Percentiles rank a stretch among this genome's conserved stretches.
Evolutionary conservation across 2,888 invertebrate species (phyloP).

Genomic region (Phania funesta): DNA sequence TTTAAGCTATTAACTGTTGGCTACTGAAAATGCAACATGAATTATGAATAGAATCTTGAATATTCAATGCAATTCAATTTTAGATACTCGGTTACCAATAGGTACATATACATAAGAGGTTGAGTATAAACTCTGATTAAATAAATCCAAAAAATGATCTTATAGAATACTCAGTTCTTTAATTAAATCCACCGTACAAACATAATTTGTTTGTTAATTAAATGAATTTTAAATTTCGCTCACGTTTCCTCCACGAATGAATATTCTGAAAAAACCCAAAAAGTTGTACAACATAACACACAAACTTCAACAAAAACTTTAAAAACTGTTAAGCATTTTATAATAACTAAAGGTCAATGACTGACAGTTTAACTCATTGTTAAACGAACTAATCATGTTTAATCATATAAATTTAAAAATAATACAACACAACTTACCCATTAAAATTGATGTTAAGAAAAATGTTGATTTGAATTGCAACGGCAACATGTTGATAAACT

Average conservation of each 20-base stretch:
- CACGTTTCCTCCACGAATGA: slow-evolving; percentile 26
- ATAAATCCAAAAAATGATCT: no score
- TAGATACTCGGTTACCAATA: no score
- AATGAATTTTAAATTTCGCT: slow-evolving; percentile 49
- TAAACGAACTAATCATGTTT: neutral
- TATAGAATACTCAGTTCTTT: no score
- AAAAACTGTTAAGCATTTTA: slow-evolving; percentile 33
- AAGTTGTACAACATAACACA: neutral
- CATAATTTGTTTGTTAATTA: no score
- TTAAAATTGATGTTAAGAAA: slow-evolving; percentile 64
- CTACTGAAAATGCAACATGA: no score
- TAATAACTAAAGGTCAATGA: slow-evolving; percentile 46
- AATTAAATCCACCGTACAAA: no score
- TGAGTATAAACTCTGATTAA: no score
- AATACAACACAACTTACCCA: slow-evolving; percentile 65
- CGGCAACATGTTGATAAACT: slow-evolving; percentile 66
- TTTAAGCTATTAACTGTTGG: no score
- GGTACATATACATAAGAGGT: no score
- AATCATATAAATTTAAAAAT: neutral
- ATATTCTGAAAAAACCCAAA: slow-evolving; percentile 8
- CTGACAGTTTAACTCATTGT: slow-evolving; percentile 23
- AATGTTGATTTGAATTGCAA: slow-evolving; percentile 60
- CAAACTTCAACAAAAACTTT: neutral
- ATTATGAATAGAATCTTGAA: no score
- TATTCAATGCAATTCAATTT: no score